Evolutionary conservation across 1,140 invertebrate genomes (phyloP).

Genomic region (Macrobrachium rosenbergii): DNA sequence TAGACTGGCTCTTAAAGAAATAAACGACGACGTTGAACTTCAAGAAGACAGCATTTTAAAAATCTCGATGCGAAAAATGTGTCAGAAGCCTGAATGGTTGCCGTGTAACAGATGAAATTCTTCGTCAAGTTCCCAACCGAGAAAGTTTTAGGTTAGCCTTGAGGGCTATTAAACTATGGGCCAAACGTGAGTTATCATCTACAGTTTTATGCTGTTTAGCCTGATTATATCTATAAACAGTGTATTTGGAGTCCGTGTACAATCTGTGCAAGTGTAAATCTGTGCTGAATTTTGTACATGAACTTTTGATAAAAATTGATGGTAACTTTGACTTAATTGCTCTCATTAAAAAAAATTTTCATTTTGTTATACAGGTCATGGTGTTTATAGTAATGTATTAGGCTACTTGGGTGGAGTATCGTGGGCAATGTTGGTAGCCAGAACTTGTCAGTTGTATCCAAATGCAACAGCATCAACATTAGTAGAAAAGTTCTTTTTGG

Average conservation of each 20-base stretch:
- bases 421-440: slow-evolving; percentile 99
- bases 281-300: no score
- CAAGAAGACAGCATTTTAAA: slow-evolving; percentile 90
- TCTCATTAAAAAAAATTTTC: neutral
- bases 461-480: slow-evolving; percentile 95
- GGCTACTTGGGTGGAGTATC: slow-evolving; percentile 99
- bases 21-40: slow-evolving; percentile 87
- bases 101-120: slow-evolving; percentile 97
- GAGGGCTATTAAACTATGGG: slow-evolving; percentile 97
- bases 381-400: slow-evolving; percentile 97
- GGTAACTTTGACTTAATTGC: no score
- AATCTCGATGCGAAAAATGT: slow-evolving; percentile 97
- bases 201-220: neutral
- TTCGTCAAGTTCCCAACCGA: slow-evolving; percentile 94
- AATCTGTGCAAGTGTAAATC: neutral
- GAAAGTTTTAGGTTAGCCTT: slow-evolving; percentile 94
- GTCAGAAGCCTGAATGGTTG: slow-evolving; percentile 98
- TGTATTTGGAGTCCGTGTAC: neutral
- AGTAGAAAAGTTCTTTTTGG: slow-evolving; percentile 98
- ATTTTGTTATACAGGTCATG: slow-evolving; percentile 78
- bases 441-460: slow-evolving; percentile 98
- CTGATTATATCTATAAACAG: no score
- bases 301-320: neutral
- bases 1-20: slow-evolving; percentile 93
- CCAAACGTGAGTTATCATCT: slow-evolving; percentile 85